Conservation (phyloP, 1,140 invertebrate species). For the Drosophila funebris region DNA sequence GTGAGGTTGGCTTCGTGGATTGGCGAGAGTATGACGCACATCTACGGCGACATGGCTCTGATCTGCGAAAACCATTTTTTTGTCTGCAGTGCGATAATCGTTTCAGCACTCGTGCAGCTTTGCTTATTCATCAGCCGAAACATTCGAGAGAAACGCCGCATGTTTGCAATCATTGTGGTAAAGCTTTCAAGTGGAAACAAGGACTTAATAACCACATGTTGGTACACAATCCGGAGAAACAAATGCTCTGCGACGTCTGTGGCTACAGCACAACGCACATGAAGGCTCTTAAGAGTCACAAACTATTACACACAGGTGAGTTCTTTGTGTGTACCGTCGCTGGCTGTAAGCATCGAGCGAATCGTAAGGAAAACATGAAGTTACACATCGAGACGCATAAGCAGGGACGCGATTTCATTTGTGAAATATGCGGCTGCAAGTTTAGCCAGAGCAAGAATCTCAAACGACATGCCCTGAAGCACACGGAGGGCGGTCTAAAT, state of each 20-base stretch:
- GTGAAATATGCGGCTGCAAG: constrained; percentile 85
- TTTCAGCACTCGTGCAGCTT: constrained; percentile 85
- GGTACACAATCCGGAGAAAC: constrained; percentile 85
- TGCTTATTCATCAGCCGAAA: constrained; percentile 85
- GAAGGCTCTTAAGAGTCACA: constrained; percentile 86
- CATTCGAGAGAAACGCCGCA: constrained; percentile 86
- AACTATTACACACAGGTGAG: constrained; percentile 85
- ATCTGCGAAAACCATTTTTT: constrained; percentile 84
- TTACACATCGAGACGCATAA: constrained; percentile 85
- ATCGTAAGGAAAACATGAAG: constrained; percentile 85
- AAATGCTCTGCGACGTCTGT: constrained; percentile 87
- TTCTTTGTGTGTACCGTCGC: constrained; percentile 85
- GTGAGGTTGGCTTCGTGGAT: constrained; percentile 84
- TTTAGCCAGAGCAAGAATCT: constrained; percentile 85
- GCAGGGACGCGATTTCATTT: constrained; percentile 85
- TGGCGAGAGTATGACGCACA: constrained; percentile 84
- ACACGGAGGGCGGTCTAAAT: constrained; percentile 69
- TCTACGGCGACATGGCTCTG: constrained; percentile 84
- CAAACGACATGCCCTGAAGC: constrained; percentile 84
- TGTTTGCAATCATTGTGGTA: constrained; percentile 86
- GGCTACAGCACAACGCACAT: constrained; percentile 86
- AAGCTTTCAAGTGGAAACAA: constrained; percentile 88
- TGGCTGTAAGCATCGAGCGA: constrained; percentile 84
- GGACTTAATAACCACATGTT: constrained; percentile 86
- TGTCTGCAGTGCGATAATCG: constrained; percentile 85